Percentiles rank a stretch among this genome's conserved stretches.
These are phyloP conservation scores for Sabatieria punctata DNA, from an alignment of 2,888 invertebrate species.

Conservation along the genomic window DNA sequence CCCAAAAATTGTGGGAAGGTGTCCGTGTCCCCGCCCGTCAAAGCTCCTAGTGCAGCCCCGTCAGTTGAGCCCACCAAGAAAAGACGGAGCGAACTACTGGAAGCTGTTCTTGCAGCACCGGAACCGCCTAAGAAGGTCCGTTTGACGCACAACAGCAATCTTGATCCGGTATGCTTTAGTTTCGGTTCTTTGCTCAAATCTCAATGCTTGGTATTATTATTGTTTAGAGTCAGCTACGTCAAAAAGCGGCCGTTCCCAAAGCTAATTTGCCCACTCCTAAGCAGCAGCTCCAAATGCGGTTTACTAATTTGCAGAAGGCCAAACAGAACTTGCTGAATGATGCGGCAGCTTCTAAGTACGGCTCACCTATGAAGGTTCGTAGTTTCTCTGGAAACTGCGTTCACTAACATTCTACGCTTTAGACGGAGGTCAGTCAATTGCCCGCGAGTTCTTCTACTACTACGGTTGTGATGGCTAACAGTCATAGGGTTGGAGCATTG, in stretches of 20 bases:
- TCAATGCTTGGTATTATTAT: too few relatives aligned
- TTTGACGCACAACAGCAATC: too few relatives aligned
- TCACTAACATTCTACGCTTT: not conserved
- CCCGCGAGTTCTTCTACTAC: not conserved
- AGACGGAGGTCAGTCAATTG: not conserved
- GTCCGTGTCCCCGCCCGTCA: too few relatives aligned
- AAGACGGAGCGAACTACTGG: too few relatives aligned
- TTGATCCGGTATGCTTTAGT: too few relatives aligned
- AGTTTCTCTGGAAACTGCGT: not conserved
- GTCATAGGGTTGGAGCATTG: not conserved
- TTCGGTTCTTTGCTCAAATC: too few relatives aligned
- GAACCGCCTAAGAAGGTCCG: too few relatives aligned
- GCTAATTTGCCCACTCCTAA: not conserved
- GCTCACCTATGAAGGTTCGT: not conserved
- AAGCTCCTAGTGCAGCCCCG: not conserved
- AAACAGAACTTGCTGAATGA: not conserved
- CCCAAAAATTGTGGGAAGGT: too few relatives aligned
- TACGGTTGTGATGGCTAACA: not conserved
- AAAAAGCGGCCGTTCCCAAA: too few relatives aligned
- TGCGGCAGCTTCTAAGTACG: not conserved
- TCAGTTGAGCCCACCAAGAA: not conserved
- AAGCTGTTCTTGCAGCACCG: too few relatives aligned
- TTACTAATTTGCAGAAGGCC: not conserved
- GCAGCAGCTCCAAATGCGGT: conserved; percentile 4
- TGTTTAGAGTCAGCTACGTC: too few relatives aligned